Base-by-base conservation (phyloP, 2,888 invertebrate species). In the Electrophaes corylata region DNA sequence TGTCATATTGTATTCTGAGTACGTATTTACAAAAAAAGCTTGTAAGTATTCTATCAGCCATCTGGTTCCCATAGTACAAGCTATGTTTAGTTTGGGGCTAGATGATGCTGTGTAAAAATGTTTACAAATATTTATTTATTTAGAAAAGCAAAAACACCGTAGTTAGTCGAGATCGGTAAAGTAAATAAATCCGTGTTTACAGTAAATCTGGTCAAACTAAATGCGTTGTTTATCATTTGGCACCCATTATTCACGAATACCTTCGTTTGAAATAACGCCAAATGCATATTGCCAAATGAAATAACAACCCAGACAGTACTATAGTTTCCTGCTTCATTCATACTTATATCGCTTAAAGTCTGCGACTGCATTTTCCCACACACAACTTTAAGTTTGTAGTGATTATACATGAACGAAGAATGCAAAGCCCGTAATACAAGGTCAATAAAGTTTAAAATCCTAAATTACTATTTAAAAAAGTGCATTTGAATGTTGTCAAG, bases 241-340 rank as follows among this genome's bases (percentile, higher is more conserved):
- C 79, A 75, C 67, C 64, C 68, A 73, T 47, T 73, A 71, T 78
- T 71, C 73, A 75, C 75, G 76, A 78, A 79, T 79, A 74, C 55
- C 44, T 50, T 60, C 66, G 71, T 78, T 89, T 90, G 90, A 90
- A 85, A 69, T 67, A 60, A 60, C 72, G 91, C 91, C 91, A 91
- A 88, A 79, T 83, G 83, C 81, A 86, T 68, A 80, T 83, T 84
- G 87, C 88, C 86, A 88, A 86, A 81, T 78, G 74, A 76, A 81
- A 83, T 81, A 80, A 82, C 80, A 74, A 72, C 73, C 82, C 89
- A 88, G 88, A 87, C 88, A 66, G 65, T 64, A 65, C 72, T 84
- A 76, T 84, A 66, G 67, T 60, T 65, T 67, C 65, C 64, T 72
- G 76, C 74, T 69, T 53, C 66, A 66, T 71, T 69, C 56, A 69